Percentiles rank a stretch among this genome's conserved stretches.
These are phyloP conservation scores for Julus scanicus DNA, from an alignment of 2,888 invertebrate species.

Conservation along the genomic window DNA sequence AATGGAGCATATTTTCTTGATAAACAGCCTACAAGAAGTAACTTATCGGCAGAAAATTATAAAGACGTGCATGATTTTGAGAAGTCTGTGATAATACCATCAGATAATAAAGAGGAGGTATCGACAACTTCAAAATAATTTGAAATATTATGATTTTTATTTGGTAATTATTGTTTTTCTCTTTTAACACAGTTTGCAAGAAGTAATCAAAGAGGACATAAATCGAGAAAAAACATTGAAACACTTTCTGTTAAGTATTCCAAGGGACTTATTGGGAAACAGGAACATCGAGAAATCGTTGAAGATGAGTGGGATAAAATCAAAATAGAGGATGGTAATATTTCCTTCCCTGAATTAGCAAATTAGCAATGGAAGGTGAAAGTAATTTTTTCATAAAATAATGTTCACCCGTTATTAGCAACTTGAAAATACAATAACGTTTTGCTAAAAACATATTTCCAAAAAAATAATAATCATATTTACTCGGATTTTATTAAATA, in stretches of 20 bases:
- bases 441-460: too few relatives aligned
- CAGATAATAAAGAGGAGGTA: background rate
- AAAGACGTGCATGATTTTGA: background rate
- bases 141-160: background rate
- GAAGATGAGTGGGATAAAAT: background rate
- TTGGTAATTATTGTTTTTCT: background rate
- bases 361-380: too few relatives aligned
- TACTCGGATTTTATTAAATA: too few relatives aligned
- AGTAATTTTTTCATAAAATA: too few relatives aligned
- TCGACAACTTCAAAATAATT: background rate
- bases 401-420: too few relatives aligned
- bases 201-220: background rate
- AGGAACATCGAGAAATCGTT: background rate
- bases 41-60: background rate
- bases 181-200: background rate
- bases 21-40: background rate
- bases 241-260: background rate
- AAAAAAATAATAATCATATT: too few relatives aligned
- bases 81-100: background rate
- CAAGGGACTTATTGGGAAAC: background rate
- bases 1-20: background rate
- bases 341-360: too few relatives aligned
- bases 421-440: too few relatives aligned
- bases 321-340: background rate
- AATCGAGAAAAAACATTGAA: background rate